Evolutionary conservation across 2,113 vertebrate species (phyloP), one percentile per base, ranked within the genome.

Genomic region (Neolamprologus devosi): DNA sequence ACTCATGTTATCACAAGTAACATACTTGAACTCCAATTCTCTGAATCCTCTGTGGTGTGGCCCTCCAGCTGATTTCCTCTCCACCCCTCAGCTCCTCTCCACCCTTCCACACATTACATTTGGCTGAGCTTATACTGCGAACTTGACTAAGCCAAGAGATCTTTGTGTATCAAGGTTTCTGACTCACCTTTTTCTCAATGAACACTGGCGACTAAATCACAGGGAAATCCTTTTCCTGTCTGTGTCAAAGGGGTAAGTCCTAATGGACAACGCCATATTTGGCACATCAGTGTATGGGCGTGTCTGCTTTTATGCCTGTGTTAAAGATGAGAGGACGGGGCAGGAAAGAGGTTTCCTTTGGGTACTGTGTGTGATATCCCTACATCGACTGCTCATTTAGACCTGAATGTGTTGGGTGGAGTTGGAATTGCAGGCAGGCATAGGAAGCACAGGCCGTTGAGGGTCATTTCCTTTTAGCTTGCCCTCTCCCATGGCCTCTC

Each of bases 391-490:
- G 21, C 84, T 81, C 19, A 26, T 55, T 33, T 33, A 89, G 90
- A 85, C 45, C 26, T 51, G 81, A 95, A 92, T 89, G 82, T 42
- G 16, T 80, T 85, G 87, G 90, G 90, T 87, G 90, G 89, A 88
- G 89, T 55, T 84, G 35, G 75, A 45, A 85, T 79, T 90, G 75
- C 12, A 21, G 30, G 60, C 45, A 47, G 78, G 63, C 87, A 37
- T 81, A 82, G 89, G 93, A 94, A 91, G 78, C 35, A 5, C 19
- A 49, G 80, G 84, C 53, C 21, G 30, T 80, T 26, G 60, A 45
- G 82, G 91, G 90, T 95, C 89, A 94, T 90, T 94, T 95, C 94
- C 94, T 93, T 87, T 91, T 54, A 91, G 87, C 78, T 89, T 84
- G 78, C 82, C 78, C 82, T 90, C 81, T 91, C 45, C 17, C 30